Base-by-base conservation (phyloP, 2,888 invertebrate genomes). In the Hirtodrosophila alboralis region DNA sequence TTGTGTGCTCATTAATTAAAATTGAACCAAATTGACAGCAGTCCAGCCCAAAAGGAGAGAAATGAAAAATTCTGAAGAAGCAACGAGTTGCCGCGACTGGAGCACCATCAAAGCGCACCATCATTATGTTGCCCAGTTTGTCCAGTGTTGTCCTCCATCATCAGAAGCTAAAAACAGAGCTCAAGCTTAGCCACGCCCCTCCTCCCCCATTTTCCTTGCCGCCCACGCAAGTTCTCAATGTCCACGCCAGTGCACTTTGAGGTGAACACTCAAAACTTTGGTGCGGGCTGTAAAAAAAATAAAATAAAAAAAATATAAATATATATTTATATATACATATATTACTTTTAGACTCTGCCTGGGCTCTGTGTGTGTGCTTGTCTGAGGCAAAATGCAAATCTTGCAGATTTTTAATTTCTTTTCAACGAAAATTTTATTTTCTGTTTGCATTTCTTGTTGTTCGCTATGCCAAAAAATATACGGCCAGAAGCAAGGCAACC, bases 371-470 rank as follows among this genome's bases (percentile, higher is more conserved):
- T 28, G 48, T 26, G 7, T 40, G 6, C 18, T 40, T 47, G 65
- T 60, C 65, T 63, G 62, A 65, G 74, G 57, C 69, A 74, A 88
- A 88, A 88, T 87, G 87, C 88, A 87, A 87, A 84, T 89, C 89
- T 87, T 88, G 87, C 89, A 88, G 81, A 85, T 87, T 85, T 86
- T 87, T 86, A 75, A 84, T 85, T 86, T 84, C 79, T 85, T 81
- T 85, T 76, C 74, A 74, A 75, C 71, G 73, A 77, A 79, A 83
- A 79, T 76, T 83, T 73, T 78, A 83, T 84, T 81, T 83, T 80
- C 79, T 84, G 76, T 83, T 84, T 84, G 84, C 83, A 77, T 72
- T 78, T 79, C 83, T 78, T 78, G 78, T 75, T 80, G 60, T 70
- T 59, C 70, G 65, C 56, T n/a, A 41, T 57, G 34, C 53, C 61